Base-by-base conservation (phyloP, 2,888 invertebrate genomes). In the Hipparchia sbordonii region DNA sequence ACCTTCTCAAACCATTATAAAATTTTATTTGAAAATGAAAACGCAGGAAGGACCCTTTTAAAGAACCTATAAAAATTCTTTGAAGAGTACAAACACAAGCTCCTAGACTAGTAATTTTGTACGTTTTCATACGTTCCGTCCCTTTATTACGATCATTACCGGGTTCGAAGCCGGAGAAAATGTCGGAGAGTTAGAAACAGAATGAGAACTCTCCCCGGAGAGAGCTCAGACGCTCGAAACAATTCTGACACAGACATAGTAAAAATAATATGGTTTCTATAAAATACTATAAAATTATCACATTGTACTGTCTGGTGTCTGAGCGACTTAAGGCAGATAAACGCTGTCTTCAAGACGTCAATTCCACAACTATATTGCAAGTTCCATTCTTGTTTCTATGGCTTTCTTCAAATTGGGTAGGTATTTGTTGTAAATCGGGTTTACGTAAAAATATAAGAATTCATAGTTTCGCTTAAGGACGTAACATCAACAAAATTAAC, bases 81-180 rank as follows among this genome's bases (percentile, higher is more conserved):
- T 6, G 8, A 61, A 9, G 0, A 12, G 52, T 65, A 51, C 23
- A 12, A 33, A 23, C 52, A 23, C 65, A 12, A 23, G 10, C 65
- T 65, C 65, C 51, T 51, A 10, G 12, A 33, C 65, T 65, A 65
- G 82, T 82, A 82, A 83, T 85, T 84, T 84, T 80, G 79, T 79
- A 76, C 78, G 79, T 78, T 79, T 80, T 80, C 80, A 72, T 78
- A 73, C 76, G 78, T 79, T 78, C 76, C 74, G 72, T 77, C 72
- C 76, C 72, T 73, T 75, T 76, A 78, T 76, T 75, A 70, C 65
- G 70, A 72, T 73, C 70, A 74, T 77, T 77, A 73, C 71, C 71
- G 67, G 74, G 72, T 75, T 77, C 72, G 73, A 70, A 71, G 76
- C 73, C 72, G 57, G 69, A 73, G 74, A 73, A 76, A 78, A 73